These are phyloP conservation scores for Glaucidium brasilianum DNA, from an alignment of 2,113 vertebrate genomes.

Conservation along the genomic window DNA sequence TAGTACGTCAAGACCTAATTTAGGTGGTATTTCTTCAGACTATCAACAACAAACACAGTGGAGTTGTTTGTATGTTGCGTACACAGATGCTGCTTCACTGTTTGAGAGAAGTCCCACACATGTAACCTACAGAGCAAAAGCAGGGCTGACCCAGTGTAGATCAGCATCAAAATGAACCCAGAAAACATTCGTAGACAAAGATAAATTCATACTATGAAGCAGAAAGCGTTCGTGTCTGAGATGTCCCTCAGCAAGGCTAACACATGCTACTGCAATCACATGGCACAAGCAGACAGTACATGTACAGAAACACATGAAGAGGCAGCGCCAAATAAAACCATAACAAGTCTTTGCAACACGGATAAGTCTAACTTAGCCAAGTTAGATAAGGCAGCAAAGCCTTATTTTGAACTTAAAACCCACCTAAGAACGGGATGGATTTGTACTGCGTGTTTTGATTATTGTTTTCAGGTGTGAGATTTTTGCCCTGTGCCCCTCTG, in stretches of 20 bases:
- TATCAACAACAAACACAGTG: neutral
- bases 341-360: neutral
- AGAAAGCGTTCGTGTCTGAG: rapidly evolving
- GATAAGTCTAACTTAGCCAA: too few species aligned
- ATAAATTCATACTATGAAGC: neutral
- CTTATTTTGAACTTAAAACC: neutral
- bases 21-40: neutral
- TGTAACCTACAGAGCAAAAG: neutral
- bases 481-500: neutral
- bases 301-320: neutral
- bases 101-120: neutral
- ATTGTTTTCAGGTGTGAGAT: neutral
- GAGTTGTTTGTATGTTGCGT: neutral
- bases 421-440: neutral
- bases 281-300: rapidly evolving
- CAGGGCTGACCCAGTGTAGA: neutral
- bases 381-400: neutral
- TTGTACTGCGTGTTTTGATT: neutral
- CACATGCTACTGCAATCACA: neutral
- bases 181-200: neutral
- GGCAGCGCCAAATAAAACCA: neutral
- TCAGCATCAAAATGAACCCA: neutral
- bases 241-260: neutral
- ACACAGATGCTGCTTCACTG: too few species aligned
- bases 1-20: neutral